Conservation (phyloP, 2,797 vertebrate species). For the Spheniscus humboldti region DNA sequence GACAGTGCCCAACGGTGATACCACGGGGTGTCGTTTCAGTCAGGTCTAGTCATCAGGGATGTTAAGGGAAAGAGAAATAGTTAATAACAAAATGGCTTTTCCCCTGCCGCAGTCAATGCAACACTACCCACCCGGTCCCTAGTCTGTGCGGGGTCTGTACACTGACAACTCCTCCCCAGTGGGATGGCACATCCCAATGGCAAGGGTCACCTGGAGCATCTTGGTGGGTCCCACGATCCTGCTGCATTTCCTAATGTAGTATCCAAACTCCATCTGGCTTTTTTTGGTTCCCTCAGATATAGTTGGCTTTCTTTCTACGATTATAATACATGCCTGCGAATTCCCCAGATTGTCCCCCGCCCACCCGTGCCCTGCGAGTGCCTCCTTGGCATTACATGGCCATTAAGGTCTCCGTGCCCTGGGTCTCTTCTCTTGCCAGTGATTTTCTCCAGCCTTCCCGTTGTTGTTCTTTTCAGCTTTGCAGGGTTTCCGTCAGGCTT, state of each 20-base stretch:
- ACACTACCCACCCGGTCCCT: background rate
- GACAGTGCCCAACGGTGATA: background rate
- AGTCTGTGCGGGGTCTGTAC: background rate
- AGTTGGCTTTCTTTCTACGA: background rate
- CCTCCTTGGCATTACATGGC: background rate
- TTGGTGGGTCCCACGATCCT: background rate
- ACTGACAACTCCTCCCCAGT: background rate
- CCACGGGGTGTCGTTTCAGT: background rate
- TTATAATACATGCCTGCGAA: background rate
- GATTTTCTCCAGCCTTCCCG: background rate
- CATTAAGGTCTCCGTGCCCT: background rate
- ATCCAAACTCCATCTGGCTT: background rate
- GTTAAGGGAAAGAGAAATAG: background rate
- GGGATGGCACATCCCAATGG: background rate
- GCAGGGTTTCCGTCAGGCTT: background rate
- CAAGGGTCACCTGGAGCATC: background rate
- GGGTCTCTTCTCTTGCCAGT: background rate
- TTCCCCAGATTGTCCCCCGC: background rate
- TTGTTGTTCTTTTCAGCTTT: background rate
- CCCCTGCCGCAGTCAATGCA: background rate
- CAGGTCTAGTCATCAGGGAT: background rate
- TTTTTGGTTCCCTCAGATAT: background rate
- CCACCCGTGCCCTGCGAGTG: background rate
- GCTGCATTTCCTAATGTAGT: background rate
- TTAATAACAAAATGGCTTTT: background rate